These are phyloP conservation scores for Podiceps cristatus DNA, from an alignment of 2,113 vertebrate genomes.

Conservation along the genomic window DNA sequence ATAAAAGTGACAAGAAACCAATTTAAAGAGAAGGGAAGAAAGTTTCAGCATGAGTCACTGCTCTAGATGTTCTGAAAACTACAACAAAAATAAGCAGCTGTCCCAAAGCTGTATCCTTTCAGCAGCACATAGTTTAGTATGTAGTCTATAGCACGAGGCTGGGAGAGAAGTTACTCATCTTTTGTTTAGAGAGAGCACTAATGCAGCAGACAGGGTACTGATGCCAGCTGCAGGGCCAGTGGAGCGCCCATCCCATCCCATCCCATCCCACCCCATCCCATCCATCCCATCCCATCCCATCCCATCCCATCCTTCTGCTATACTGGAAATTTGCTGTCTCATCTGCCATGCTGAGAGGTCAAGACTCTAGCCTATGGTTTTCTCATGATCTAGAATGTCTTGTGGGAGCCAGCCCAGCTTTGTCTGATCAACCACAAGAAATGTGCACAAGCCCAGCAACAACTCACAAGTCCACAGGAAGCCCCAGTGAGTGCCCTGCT, in stretches of 20 bases:
- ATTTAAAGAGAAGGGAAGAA: conserved; percentile 43
- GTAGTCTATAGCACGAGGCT: not conserved
- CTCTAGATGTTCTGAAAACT: not conserved
- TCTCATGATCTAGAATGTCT: not conserved
- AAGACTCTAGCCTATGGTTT: not conserved
- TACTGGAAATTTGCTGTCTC: not conserved
- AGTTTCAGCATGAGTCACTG: conserved; percentile 7
- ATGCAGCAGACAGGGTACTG: not conserved
- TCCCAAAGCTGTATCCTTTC: not conserved
- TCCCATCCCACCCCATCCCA: not conserved
- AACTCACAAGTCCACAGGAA: not conserved
- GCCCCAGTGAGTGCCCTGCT: not conserved
- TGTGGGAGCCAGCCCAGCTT: not conserved
- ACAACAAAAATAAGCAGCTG: not conserved
- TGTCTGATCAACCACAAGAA: not conserved
- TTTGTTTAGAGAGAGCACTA: not conserved
- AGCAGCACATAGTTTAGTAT: not conserved
- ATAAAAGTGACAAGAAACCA: conserved; percentile 69
- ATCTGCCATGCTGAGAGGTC: not conserved
- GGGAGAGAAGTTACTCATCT: not conserved
- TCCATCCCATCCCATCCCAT: not conserved
- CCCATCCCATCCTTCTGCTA: not conserved
- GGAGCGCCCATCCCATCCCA: not conserved
- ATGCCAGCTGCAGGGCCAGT: not conserved
- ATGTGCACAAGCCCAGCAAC: not conserved